These are phyloP conservation scores for Paraplagusia blochii DNA, from an alignment of 2,113 vertebrate genomes.

Conservation along the genomic window DNA sequence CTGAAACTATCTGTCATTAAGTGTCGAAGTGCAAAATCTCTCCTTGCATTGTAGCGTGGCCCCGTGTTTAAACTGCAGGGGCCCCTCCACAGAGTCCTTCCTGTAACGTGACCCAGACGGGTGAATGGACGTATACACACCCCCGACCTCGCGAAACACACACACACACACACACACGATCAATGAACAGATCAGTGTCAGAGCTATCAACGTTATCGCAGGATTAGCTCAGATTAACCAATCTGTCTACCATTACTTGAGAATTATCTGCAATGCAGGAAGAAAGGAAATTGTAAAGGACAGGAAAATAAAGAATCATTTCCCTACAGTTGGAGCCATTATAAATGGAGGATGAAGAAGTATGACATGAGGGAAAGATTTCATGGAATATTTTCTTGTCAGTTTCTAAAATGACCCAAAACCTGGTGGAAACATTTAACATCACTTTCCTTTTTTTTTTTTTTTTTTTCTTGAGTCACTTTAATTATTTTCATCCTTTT, in stretches of 20 bases:
- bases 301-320: conserved; percentile 64
- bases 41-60: conserved; percentile 55
- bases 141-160: conserved; percentile 26
- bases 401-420: conserved; percentile 54
- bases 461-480: conserved; percentile 32
- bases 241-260: conserved; percentile 65
- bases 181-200: conserved; percentile 52
- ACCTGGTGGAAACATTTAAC: conserved; percentile 49
- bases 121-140: neutral
- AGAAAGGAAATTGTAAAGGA: conserved; percentile 67
- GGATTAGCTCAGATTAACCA: conserved; percentile 71
- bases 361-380: conserved; percentile 61
- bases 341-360: conserved; percentile 40
- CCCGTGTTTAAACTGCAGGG: conserved; percentile 70
- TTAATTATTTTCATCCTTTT: conserved; percentile 67
- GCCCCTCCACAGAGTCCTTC: conserved; percentile 61
- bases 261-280: conserved; percentile 70
- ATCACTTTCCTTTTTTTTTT: neutral
- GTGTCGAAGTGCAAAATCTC: conserved; percentile 64
- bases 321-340: conserved; percentile 56
- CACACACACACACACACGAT: conserved; percentile 21
- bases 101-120: conserved; percentile 68
- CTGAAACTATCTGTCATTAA: conserved; percentile 75
- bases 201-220: conserved; percentile 54
- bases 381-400: conserved; percentile 52